A percentile compares a stretch with the other conserved stretches of the same genome.
Evolutionary conservation across 2,888 invertebrate genomes (phyloP).

Genomic region (Chrysopilus asiliformis): DNA sequence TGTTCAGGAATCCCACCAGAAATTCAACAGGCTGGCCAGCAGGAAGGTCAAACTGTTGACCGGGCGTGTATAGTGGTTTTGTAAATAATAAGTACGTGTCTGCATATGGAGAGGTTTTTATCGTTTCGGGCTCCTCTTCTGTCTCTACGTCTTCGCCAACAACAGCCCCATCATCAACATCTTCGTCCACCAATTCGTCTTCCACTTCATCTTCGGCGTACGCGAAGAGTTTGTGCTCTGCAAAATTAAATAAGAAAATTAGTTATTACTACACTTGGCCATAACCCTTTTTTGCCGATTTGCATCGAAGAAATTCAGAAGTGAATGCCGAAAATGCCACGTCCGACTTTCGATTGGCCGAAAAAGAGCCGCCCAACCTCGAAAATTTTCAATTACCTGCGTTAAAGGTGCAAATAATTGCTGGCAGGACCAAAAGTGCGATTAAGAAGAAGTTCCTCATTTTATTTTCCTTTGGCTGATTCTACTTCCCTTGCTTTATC

Average conservation of each 20-base stretch:
- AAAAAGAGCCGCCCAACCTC: too few relatives aligned
- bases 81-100: slow-evolving; percentile 85
- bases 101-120: slow-evolving; percentile 74
- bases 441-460: slow-evolving; percentile 59
- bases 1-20: slow-evolving; percentile 91
- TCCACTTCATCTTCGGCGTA: slow-evolving; percentile 42
- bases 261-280: not conserved
- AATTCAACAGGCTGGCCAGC: slow-evolving; percentile 89
- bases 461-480: too few relatives aligned
- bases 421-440: slow-evolving; percentile 53
- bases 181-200: slow-evolving; percentile 56
- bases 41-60: slow-evolving; percentile 50
- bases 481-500: too few relatives aligned
- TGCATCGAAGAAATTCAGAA: too few relatives aligned
- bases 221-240: slow-evolving; percentile 41
- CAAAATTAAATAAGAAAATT: slow-evolving; percentile 13
- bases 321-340: too few relatives aligned
- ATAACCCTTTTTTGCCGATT: too few relatives aligned
- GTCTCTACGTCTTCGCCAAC: slow-evolving; percentile 47
- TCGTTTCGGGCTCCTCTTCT: slow-evolving; percentile 39
- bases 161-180: slow-evolving; percentile 48
- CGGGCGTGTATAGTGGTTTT: slow-evolving; percentile 51
- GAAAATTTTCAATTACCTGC: slow-evolving; percentile 50
- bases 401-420: slow-evolving; percentile 54
- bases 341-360: too few relatives aligned